Evolutionary conservation across 2,888 invertebrate genomes (phyloP).

Genomic region (Tribolium freemani): DNA sequence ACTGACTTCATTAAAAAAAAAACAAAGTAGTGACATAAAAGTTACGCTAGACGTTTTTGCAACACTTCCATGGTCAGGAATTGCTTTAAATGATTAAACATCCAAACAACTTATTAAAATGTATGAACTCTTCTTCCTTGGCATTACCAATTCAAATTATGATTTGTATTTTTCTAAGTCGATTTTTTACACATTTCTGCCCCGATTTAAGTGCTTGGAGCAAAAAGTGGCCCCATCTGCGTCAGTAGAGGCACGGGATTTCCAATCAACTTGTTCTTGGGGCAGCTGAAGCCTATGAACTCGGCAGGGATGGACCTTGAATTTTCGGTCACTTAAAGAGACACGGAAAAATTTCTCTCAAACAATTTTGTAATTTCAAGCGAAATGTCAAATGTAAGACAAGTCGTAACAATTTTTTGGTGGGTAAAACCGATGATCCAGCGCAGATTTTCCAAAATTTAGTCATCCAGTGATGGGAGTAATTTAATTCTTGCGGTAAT

Average conservation of each 20-base stretch:
- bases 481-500: not conserved
- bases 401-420: not conserved
- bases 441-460: not conserved
- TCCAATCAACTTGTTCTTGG: not conserved
- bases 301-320: constrained; percentile 11
- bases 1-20: too few species aligned
- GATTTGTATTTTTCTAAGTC: not conserved
- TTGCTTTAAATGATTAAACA: not conserved
- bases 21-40: too few species aligned
- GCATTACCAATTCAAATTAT: not conserved
- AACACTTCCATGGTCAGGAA: not conserved
- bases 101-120: not conserved
- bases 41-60: not conserved
- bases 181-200: too few species aligned
- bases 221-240: constrained; percentile 12
- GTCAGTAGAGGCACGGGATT: constrained; percentile 25
- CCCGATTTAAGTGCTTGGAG: not conserved
- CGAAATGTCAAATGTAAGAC: not conserved
- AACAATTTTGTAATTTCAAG: not conserved
- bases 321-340: not conserved
- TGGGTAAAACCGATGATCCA: not conserved
- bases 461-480: not conserved
- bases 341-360: not conserved
- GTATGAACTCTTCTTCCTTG: not conserved
- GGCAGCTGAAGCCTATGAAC: not conserved